Base-by-base conservation (phyloP, 1,140 invertebrate species). In the Nasonia giraulti region DNA sequence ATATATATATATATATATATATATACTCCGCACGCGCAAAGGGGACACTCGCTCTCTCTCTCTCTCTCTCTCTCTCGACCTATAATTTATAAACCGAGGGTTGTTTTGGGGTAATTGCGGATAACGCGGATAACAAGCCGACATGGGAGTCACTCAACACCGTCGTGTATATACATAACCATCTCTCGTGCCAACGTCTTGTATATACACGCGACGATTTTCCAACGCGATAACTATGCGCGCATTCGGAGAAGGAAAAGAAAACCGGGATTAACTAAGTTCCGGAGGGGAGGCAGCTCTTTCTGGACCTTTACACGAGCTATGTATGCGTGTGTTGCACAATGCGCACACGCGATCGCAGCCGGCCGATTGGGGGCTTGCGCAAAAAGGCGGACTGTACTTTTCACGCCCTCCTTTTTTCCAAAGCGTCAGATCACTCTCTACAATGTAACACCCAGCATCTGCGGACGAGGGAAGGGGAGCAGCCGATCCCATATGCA, bases 91-190 rank as follows among this genome's bases (percentile, higher is more conserved):
- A 92, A 92, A 91, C 66, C 90, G 91, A 91, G 89, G 91, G 91
- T 90, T 92, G 91, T 92, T 92, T 92, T 92, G 89, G 92, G 91
- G 91, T 93, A 93, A 93, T 93, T 93, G 92, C 91, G 91, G 91
- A 92, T 93, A 92, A 93, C 91, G 92, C 91, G 90, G 91, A 92
- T 93, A 93, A 93, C 92, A 91, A 93, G 92, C 91, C 91, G 90
- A 92, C 91, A 91, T 91, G 92, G 92, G 92, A 92, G 92, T 91
- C 89, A 93, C 89, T 90, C 89, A 91, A 93, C 91, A 92, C 90
- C 90, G 7, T 14, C 12, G 14, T 2, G 55, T 69, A 20, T n/a
- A 20, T 55, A 75, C 40, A 40, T 11, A 50, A 20, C n/a, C 66
- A 47, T 20, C 33, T 14, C 40, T 14, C 40, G 37, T 14, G n/a